phyloP scores from a whole-genome alignment of 1,140 invertebrate species.

The Brachionus rotundiformis region DNA sequence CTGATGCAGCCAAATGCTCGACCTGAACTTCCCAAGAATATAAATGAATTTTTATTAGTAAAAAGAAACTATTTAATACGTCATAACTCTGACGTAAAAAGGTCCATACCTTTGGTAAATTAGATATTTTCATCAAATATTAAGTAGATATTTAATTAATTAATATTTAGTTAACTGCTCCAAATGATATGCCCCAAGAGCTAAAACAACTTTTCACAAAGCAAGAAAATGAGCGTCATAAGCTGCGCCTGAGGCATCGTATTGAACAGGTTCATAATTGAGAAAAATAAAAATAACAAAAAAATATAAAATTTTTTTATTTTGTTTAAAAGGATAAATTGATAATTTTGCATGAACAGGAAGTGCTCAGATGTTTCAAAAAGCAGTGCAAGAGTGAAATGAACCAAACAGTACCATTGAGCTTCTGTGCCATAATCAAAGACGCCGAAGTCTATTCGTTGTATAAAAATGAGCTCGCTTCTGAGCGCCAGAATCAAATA shows the following conservation, averaged over 20 bases:
- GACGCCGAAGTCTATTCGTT: constrained; percentile 9
- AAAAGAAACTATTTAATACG: constrained; percentile 34
- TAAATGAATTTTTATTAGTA: background rate
- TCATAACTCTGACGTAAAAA: background rate
- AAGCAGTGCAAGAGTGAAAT: background rate
- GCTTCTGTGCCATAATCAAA: constrained; percentile 32
- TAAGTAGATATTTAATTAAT: too few species aligned
- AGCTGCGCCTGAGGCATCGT: background rate
- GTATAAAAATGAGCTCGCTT: constrained; percentile 5
- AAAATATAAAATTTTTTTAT: background rate
- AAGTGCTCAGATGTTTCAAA: constrained; percentile 31
- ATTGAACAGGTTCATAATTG: constrained; percentile 39
- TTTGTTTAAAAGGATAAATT: constrained; percentile 5
- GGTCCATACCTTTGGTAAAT: background rate
- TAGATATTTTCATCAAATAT: too few species aligned
- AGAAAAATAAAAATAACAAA: too few species aligned
- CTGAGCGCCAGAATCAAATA: background rate
- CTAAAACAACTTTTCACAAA: constrained; percentile 12
- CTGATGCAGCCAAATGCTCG: background rate
- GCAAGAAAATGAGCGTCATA: constrained; percentile 36
- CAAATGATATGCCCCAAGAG: background rate
- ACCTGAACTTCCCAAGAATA: background rate
- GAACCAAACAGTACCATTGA: background rate
- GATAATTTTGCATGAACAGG: constrained; percentile 34
- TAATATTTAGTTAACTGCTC: background rate